Evolutionary conservation across 2,888 invertebrate genomes (phyloP), one percentile per base, ranked within the genome.

Genomic region (Cantharis rufa): DNA sequence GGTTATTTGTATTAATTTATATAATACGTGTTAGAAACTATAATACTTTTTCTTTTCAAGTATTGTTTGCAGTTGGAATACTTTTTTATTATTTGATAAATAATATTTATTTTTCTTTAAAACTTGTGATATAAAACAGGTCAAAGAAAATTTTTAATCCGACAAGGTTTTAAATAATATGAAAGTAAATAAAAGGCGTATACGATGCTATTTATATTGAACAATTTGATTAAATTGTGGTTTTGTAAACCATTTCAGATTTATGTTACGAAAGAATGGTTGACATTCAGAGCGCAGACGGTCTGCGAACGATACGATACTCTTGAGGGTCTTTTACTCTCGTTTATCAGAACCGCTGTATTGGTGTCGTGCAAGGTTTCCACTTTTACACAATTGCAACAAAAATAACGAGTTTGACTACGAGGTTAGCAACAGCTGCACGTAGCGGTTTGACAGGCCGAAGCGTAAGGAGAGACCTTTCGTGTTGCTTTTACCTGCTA

Each of bases 191-290:
- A 48, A 48, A 48, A 48, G 48, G 48, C 48, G 48, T 48, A 48
- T 48, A 48, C 7, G 48, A 48, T 48, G 48, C 18, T 66, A 82
- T 85, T 83, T 84, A 85, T 86, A 86, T 85, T 85, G 85, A 84
- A 84, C 84, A 85, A 85, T 86, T 85, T 84, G 84, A 86, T 86
- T 85, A 85, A 85, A 85, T 84, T 83, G 79, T 80, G 81, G 81
- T 81, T 82, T 83, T 82, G 82, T 83, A 83, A 84, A 84, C 83
- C 83, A 81, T 82, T 83, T 79, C 81, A 83, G 82, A 84, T 84
- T 84, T 84, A 84, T 84, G 83, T 82, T 82, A 80, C 76, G 77
- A 80, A 73, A 79, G 81, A 80, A 80, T 80, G 82, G 84, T 84
- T 84, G 84, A 83, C 84, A 83, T 84, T 83, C 82, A 79, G 79